Evolutionary conservation across 1,140 invertebrate genomes (phyloP), one percentile per base, ranked within the genome.

Genomic region (Pseudomyrmex concolor): DNA sequence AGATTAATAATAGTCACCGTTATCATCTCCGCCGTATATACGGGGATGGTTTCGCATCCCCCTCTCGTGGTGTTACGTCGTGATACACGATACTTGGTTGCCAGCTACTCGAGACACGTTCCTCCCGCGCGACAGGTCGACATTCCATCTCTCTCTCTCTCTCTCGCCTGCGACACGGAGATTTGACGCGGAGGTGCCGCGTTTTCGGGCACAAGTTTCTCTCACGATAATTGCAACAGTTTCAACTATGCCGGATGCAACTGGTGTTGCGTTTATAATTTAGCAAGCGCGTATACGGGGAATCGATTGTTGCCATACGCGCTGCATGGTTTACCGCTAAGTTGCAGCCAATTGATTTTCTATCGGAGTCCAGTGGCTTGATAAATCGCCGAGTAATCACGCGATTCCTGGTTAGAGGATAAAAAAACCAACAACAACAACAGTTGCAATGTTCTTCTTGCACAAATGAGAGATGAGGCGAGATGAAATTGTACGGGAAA

Each of bases 1-100:
- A 89, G 88, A 89, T 89, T 89, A 89, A 89, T 89, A 89, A 89
- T 83, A 86, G 88, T 89, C 88, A 85, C 88, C 83, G 88, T 89
- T 89, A 89, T 89, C 88, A 89, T 89, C 72, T 71, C 8, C 84
- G 62, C 34, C 13, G 72, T 86, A 73, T 81, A 80, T 87, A 83
- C 67, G 70, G 72, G 34, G 34, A 0, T 34, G 34, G 77, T 83
- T 82, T 85, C 84, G 62, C 50, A 74, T 57, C 70, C 50, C 55
- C 22, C 78, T 45, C 45, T 59, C 57, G 86, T 68, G 74, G 34
- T 59, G 4, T 51, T 51, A 13, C 66, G 43, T 68, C 73, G 86
- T 85, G 87, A 89, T 89, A 89, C 87, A 88, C 87, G 86, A 89
- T 89, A 89, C 86, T 88, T 78, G 86, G 51, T 81, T 85, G 86